Evolutionary conservation across 2,797 vertebrate genomes (phyloP), one percentile per base, ranked within the genome.

Genomic region (Ptychadena robeensis): DNA sequence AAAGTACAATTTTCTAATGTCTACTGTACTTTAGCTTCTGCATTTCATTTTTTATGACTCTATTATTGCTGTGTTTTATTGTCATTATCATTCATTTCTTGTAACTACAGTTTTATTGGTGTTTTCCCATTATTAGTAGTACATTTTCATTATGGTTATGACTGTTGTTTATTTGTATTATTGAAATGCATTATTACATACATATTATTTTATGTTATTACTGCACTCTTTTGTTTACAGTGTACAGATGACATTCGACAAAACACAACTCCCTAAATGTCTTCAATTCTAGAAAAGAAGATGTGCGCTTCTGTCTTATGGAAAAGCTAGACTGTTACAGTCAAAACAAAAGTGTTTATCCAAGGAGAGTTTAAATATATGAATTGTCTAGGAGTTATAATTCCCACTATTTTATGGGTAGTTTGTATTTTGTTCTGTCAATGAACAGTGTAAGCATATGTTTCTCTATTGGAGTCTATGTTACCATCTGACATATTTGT

Each of bases 41-140:
- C 35, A 15, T 18, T 53, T 64, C n/a, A 40, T 40, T 38, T 75
- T 34, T 64, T 44, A 65, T 65, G 64, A 63, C 57, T 37, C 18
- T 57, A 28, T 61, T 61, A 61, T 61, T 61, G 59, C 59, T 61
- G 59, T 25, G 25, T 12, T 61, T 25, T 25, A 61, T 61, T 25
- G 59, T 61, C 27, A 61, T 28, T 61, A 61, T 61, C 28, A 61
- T 61, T 61, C 59, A 32, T 31, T 22, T 30, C 27, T 27, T 22
- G 25, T 22, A 27, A n/a, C 30, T 64, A 64, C 14, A 22, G n/a
- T 9, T 40, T 25, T 22, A 66, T 66, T 44, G 18, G 74, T 66
- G 35, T 30, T 76, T 77, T 77, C 35, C 73, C 34, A 30, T 15
- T 37, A 63, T 63, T 38, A 30, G 34, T 30, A 74, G n/a, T 73